Conservation (phyloP, 2,797 vertebrate species). For the Labeo calbasu region DNA sequence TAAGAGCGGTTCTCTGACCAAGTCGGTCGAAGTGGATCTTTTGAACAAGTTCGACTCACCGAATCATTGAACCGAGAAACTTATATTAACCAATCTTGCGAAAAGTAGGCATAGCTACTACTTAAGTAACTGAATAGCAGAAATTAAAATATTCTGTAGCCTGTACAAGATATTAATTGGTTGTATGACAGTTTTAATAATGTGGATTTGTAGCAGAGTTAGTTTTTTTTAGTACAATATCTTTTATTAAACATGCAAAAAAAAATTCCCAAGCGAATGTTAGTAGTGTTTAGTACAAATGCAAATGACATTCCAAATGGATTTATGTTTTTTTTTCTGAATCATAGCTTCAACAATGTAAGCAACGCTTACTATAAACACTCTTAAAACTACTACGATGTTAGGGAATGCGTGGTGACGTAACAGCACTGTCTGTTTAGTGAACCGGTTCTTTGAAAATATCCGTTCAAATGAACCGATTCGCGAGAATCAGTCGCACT, state of each 20-base stretch:
- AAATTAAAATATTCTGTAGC: not conserved
- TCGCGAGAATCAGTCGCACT: not conserved
- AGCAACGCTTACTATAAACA: too few species aligned
- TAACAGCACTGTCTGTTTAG: not conserved
- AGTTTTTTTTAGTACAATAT: not conserved
- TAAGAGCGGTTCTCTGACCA: not conserved
- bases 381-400: not conserved
- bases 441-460: slow-evolving; percentile 3
- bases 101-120: not conserved
- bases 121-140: too few species aligned
- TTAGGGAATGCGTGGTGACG: not conserved
- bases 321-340: not conserved
- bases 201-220: not conserved
- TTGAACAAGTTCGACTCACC: not conserved
- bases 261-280: not conserved
- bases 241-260: not conserved
- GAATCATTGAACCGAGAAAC: not conserved
- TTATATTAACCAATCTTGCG: not conserved
- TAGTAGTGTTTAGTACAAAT: not conserved
- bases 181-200: not conserved
- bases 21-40: not conserved
- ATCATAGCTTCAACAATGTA: not conserved
- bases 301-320: not conserved
- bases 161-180: not conserved
- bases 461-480: slow-evolving; percentile 6